Base-by-base conservation (phyloP, 2,888 invertebrate genomes). In the Thalpophila matura region DNA sequence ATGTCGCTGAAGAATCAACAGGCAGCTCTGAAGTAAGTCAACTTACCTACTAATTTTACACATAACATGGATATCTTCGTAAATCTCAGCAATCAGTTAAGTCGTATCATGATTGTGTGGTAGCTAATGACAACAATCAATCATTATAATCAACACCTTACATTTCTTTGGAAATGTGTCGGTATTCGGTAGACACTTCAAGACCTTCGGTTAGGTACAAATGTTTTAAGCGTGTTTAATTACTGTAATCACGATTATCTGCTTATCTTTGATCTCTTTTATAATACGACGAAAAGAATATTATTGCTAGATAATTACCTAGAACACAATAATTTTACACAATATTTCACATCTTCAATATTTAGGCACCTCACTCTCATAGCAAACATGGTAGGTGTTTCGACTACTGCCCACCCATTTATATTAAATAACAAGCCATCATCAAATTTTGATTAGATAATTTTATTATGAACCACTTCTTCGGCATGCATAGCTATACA, bases 1-100 rank as follows among this genome's bases (percentile, higher is more conserved):
- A 97, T 97, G 85, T 96, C 97, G 57, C 96, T 98, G 86, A 98
- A 97, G 83, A 98, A 97, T 84, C 97, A 98, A 87, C 98, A 98
- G 80, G 95, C 96, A 7, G 96, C 97, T 53, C 95, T 98, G 54
- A 97, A 96, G 96, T 96, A 60, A 87, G 89, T 86, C n/a, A 7
- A 16, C 33, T 10, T 38, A 55, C 16, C n/a, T 53, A 1, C 2
- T 12, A 27, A 24, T 14, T 38, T 9, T 22, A 49, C 1, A 20
- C 4, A n/a, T 22, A 4, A 43, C 5, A 33, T 49, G 38, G 38
- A 64, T 22, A 10, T 35, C 10, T 46, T 51, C n/a, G 6, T 47
- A n/a, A 35, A 54, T n/a, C n/a, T 45, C n/a, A 59, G 26, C 1
- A 29, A 38, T 33, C 37, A 31, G 9, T 6, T 31, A 42, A 33